Percentiles rank a stretch among this genome's conserved stretches.
These are phyloP conservation scores for Seira musarum DNA, from an alignment of 2,888 invertebrate genomes.

Conservation along the genomic window DNA sequence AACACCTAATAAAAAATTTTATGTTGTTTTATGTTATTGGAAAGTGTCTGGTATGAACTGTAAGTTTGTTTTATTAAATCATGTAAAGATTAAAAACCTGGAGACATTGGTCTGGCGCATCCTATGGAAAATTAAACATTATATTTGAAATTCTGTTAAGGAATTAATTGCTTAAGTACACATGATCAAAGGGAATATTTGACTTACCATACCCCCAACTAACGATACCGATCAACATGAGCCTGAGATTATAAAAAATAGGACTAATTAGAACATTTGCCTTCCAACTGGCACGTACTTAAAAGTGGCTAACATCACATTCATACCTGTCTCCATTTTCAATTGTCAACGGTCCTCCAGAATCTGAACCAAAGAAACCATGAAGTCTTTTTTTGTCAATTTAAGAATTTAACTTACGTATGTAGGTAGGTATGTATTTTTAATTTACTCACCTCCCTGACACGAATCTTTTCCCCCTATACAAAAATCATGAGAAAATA, in stretches of 20 bases:
- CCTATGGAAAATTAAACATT: constrained; percentile 21
- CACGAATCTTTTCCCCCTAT: constrained; percentile 53
- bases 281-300: not conserved
- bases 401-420: too few species aligned
- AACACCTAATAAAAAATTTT: constrained; percentile 37
- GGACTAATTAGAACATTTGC: not conserved
- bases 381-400: too few species aligned
- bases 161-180: too few species aligned
- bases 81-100: constrained; percentile 5
- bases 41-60: too few species aligned
- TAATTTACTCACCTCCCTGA: constrained; percentile 16
- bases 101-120: constrained; percentile 58
- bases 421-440: too few species aligned
- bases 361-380: not conserved
- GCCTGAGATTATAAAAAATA: constrained; percentile 10
- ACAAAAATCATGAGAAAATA: constrained; percentile 16
- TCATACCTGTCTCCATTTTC: constrained; percentile 66
- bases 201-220: constrained; percentile 47
- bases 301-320: not conserved
- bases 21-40: constrained; percentile 12
- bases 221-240: constrained; percentile 26
- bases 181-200: too few species aligned
- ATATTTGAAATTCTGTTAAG: not conserved
- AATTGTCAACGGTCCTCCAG: constrained; percentile 64
- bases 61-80: not conserved